Percentiles rank a stretch among this genome's conserved stretches.
Evolutionary conservation across 2,888 invertebrate species (phyloP).

Genomic region (Belgica antarctica): DNA sequence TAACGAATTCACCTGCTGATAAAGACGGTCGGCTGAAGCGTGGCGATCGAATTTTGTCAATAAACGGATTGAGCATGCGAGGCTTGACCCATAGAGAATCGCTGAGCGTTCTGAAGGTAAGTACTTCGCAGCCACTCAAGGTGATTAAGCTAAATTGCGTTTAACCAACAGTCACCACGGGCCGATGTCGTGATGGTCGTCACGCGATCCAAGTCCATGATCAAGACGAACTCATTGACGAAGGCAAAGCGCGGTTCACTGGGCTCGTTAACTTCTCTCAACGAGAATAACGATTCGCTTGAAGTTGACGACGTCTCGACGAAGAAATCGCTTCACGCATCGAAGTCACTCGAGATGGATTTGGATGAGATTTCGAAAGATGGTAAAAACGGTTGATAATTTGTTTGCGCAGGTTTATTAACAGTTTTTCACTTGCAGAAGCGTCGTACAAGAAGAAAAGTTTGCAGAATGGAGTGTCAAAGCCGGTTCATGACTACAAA

Average conservation of each 20-base stretch:
- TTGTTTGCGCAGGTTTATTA: background rate
- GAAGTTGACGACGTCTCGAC: slow-evolving; percentile 47
- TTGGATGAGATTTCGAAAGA: slow-evolving; percentile 54
- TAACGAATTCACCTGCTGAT: slow-evolving; percentile 81
- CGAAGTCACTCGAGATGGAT: slow-evolving; percentile 54
- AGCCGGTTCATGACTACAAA: background rate
- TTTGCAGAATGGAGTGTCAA: background rate
- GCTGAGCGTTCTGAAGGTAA: slow-evolving; percentile 79
- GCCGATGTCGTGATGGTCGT: slow-evolving; percentile 77
- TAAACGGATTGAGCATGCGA: slow-evolving; percentile 79
- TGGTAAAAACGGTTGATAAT: slow-evolving; percentile 47
- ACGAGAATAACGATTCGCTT: slow-evolving; percentile 50
- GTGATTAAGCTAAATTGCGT: no score
- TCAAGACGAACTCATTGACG: slow-evolving; percentile 51
- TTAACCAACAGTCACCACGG: slow-evolving; percentile 64
- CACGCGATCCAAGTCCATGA: slow-evolving; percentile 58
- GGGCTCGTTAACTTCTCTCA: slow-evolving; percentile 54
- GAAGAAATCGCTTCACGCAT: slow-evolving; percentile 54
- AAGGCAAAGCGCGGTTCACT: slow-evolving; percentile 54
- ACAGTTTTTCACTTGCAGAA: background rate
- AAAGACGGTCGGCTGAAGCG: slow-evolving; percentile 81
- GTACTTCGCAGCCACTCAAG: background rate
- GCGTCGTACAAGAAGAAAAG: background rate
- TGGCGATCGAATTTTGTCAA: slow-evolving; percentile 84
- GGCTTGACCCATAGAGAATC: slow-evolving; percentile 86